Conservation (phyloP, 2,113 vertebrate genomes). For the zebrafish (Danio rerio) region DNA sequence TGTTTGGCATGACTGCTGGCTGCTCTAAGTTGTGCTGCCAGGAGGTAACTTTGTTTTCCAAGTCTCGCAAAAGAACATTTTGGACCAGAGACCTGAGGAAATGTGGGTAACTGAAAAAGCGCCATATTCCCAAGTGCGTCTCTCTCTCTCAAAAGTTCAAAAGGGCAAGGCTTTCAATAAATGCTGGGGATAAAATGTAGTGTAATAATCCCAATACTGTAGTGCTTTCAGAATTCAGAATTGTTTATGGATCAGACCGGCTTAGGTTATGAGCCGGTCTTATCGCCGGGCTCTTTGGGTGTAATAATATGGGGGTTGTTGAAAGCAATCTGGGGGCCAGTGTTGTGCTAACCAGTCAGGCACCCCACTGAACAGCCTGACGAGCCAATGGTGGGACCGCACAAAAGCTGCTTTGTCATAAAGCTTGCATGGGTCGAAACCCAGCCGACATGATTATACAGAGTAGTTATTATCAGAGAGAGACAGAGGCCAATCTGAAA, state of each 20-base stretch:
- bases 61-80: constrained; percentile 16
- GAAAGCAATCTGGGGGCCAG: background rate
- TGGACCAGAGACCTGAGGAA: constrained; percentile 10
- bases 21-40: constrained; percentile 22
- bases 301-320: constrained; percentile 32
- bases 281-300: background rate
- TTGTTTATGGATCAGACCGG: constrained; percentile 32
- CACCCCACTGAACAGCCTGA: constrained; percentile 54
- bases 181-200: background rate
- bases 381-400: constrained; percentile 50
- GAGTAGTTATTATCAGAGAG: constrained; percentile 54
- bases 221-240: constrained; percentile 17
- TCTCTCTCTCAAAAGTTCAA: constrained; percentile 6
- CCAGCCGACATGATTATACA: constrained; percentile 52
- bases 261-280: constrained; percentile 33
- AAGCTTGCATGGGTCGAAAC: constrained; percentile 52
- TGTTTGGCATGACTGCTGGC: constrained; percentile 36
- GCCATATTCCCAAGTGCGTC: constrained; percentile 36
- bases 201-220: background rate
- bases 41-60: constrained; percentile 24
- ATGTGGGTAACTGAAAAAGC: constrained; percentile 12
- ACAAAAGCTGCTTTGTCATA: constrained; percentile 66
- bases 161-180: background rate
- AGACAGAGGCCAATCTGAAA: constrained; percentile 54
- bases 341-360: constrained; percentile 46